Conservation (phyloP, 2,888 invertebrate genomes). For the Pachydiplax longipennis region DNA sequence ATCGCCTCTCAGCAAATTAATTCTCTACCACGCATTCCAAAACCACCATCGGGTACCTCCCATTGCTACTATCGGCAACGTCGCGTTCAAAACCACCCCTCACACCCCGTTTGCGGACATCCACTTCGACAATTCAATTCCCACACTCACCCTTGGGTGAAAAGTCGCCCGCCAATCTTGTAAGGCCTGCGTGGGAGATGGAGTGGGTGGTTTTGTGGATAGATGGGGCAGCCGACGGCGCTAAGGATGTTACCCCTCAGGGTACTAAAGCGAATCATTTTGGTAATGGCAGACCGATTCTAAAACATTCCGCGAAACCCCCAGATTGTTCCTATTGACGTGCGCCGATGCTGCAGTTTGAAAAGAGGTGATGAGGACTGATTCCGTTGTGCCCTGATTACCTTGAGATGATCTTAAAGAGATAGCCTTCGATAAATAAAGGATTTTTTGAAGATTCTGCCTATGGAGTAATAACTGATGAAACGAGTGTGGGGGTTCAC, state of each 20-base stretch:
- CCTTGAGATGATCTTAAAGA: too few relatives aligned
- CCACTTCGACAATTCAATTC: not conserved
- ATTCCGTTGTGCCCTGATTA: too few relatives aligned
- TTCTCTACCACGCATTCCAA: conserved; percentile 26
- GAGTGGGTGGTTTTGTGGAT: not conserved
- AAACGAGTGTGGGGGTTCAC: too few relatives aligned
- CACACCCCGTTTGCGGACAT: not conserved
- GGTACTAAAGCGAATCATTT: too few relatives aligned
- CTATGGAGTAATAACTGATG: too few relatives aligned
- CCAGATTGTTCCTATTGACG: too few relatives aligned
- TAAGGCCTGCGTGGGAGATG: not conserved
- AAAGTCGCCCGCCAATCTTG: not conserved
- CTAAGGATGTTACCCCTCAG: not conserved
- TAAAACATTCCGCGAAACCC: not conserved
- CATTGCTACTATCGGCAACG: not conserved
- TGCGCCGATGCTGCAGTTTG: too few relatives aligned
- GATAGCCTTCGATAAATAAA: too few relatives aligned
- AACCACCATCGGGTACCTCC: not conserved
- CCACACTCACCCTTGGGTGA: not conserved
- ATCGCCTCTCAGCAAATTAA: not conserved
- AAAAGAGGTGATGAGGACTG: too few relatives aligned
- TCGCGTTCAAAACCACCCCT: not conserved
- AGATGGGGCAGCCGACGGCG: not conserved
- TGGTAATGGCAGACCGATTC: not conserved
- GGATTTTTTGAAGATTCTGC: too few relatives aligned